Evolutionary conservation across 37 sponge, comb jelly and placozoan species (phyloP).

Genomic region (Aphrocallistes beatrix): DNA sequence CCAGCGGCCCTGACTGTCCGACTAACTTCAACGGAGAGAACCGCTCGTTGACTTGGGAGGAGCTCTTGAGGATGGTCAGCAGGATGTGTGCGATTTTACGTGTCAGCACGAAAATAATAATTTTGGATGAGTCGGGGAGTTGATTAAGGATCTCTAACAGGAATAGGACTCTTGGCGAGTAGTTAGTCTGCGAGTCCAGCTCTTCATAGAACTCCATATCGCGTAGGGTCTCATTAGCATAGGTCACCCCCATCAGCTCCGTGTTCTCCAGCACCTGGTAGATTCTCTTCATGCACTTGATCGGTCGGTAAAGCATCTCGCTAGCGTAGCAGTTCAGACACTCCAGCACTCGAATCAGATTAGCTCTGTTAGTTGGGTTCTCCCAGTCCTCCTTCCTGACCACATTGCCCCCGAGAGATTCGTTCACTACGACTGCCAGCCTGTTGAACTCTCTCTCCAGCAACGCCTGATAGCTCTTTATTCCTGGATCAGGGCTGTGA

Average conservation of each 20-base stretch:
- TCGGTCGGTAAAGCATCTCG: neutral
- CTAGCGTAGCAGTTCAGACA: neutral
- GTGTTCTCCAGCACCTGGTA: neutral
- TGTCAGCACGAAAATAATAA: neutral
- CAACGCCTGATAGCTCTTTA: neutral
- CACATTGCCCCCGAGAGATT: neutral
- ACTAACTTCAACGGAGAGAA: slow-evolving; percentile 2
- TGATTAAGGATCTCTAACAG: neutral
- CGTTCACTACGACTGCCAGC: neutral
- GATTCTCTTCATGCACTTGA: neutral
- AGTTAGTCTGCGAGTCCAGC: neutral
- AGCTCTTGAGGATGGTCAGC: neutral
- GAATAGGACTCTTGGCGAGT: neutral
- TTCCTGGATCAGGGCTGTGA: neutral
- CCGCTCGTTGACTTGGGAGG: neutral
- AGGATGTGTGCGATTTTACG: neutral
- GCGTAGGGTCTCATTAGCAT: neutral
- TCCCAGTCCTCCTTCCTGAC: neutral
- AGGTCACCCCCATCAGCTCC: neutral
- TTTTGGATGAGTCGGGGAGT: neutral
- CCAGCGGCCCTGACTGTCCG: neutral
- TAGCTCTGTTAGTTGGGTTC: neutral
- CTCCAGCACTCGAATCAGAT: neutral
- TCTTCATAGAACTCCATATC: neutral
- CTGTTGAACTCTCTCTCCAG: neutral